Base-by-base conservation (phyloP, 2,113 vertebrate species). In the Stictonetta naevosa region DNA sequence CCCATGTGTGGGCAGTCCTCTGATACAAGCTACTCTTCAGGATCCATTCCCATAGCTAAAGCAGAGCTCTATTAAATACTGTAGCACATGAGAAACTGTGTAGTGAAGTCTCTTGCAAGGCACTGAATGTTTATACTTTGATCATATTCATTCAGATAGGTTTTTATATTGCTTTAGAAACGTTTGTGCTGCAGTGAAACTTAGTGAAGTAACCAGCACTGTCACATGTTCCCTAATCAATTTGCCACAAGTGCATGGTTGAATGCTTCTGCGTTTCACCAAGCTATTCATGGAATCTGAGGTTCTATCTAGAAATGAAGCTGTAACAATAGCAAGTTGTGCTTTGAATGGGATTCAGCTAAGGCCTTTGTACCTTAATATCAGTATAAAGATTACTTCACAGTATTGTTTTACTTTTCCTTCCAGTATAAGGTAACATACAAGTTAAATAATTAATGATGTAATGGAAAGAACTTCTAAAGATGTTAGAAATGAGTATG, bases 351-450 rank as follows among this genome's bases (percentile, higher is more conserved):
- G 86, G 86, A 40, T 68, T 96, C 40, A 33, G 52, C 76, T 90
- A 53, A 83, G 36, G 19, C 85, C 88, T 97, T 95, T 84, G 92
- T 97, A 42, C 86, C 46, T 74, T 87, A 94, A 80, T 92, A 66
- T 89, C 88, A 88, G 62, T 84, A 10, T 96, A 84, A 94, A 94
- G 96, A 68, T 95, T 95, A 85, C 80, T 76, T 83, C 50, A 63
- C 55, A 44, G 74, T 96, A 85, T 97, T 96, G 62, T 89, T 93
- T 98, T 97, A 94, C 92, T 92, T 86, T 94, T 97, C 56, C 81
- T 93, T 66, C 76, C 55, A 86, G 88, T 82, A 14, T 95, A 92
- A 96, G 80, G 13, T 95, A 92, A 74, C 75, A 83, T 72, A 75
- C 14, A 8, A 17, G 55, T 95, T 97, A 93, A 97, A 94, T 91